phyloP scores from a whole-genome alignment of 2,113 vertebrate genomes.

The Salvelinus alpinus region DNA sequence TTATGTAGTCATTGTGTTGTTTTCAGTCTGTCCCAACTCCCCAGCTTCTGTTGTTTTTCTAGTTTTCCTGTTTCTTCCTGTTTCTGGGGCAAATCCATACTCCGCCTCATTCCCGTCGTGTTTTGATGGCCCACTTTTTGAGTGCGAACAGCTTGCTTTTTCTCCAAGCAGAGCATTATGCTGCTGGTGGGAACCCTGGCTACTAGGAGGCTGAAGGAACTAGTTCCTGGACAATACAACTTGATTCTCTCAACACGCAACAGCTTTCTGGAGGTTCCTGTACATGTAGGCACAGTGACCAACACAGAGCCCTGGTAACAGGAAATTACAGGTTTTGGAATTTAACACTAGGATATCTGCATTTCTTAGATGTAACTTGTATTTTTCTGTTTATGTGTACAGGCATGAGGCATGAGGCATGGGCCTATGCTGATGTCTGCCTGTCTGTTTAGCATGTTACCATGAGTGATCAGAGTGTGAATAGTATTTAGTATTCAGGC shows the following conservation, averaged over 20 bases:
- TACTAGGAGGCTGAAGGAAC: slow-evolving; percentile 1
- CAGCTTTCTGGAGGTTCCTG: not conserved
- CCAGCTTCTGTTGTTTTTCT: slow-evolving; percentile 20
- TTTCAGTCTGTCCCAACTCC: not conserved
- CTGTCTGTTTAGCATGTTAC: slow-evolving; percentile 1
- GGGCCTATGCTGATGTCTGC: slow-evolving; percentile 1
- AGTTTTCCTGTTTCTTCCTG: slow-evolving; percentile 41
- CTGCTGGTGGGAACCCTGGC: slow-evolving; percentile 13
- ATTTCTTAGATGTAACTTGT: not conserved
- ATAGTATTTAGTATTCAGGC: slow-evolving; percentile 2
- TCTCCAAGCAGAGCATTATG: slow-evolving; percentile 20
- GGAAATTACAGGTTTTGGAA: too few species aligned
- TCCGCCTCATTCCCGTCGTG: slow-evolving; percentile 31
- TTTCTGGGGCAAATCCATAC: slow-evolving; percentile 56
- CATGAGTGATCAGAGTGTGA: slow-evolving; percentile 25
- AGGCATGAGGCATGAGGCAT: too few species aligned
- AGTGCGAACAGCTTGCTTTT: slow-evolving; percentile 29
- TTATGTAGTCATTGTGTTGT: slow-evolving; percentile 9
- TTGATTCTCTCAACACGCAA: not conserved
- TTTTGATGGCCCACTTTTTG: slow-evolving; percentile 63
- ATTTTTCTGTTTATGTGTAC: too few species aligned
- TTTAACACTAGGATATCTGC: not conserved
- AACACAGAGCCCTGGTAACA: too few species aligned
- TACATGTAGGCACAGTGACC: not conserved
- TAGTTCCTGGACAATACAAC: not conserved